Evolutionary conservation across 2,797 vertebrate genomes (phyloP).

Genomic region (Liasis olivaceus): DNA sequence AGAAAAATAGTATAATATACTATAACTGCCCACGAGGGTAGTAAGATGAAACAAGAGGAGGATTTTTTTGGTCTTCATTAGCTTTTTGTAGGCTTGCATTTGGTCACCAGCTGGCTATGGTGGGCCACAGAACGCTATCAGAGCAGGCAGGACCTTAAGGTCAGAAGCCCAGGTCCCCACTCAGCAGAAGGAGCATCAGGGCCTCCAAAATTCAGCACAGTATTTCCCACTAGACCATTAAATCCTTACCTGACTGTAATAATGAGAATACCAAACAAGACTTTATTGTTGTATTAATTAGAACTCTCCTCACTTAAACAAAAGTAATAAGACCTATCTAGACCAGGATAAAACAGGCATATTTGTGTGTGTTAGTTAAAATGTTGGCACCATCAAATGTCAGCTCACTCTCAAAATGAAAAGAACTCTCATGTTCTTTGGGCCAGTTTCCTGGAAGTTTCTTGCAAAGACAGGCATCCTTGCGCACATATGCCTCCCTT

Average conservation of each 20-base stretch:
- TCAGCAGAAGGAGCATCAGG: neutral
- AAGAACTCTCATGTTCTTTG: slow-evolving; percentile 57
- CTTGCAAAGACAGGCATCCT: slow-evolving; percentile 50
- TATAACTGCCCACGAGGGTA: neutral
- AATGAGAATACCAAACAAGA: neutral
- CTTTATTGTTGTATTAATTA: neutral
- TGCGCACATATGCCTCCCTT: slow-evolving; percentile 47
- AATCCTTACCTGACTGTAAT: neutral
- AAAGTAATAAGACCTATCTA: neutral
- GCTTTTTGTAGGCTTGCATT: neutral
- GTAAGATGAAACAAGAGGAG: neutral
- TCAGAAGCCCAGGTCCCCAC: neutral
- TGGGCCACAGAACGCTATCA: neutral
- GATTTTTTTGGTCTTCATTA: neutral
- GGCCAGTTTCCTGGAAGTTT: slow-evolving; percentile 62
- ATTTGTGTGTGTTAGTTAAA: slow-evolving; percentile 1
- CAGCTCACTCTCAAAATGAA: slow-evolving; percentile 69
- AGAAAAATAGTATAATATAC: neutral
- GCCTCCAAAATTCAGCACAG: too few relatives aligned
- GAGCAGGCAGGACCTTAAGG: neutral
- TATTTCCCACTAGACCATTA: neutral
- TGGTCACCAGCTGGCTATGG: neutral
- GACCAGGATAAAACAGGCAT: neutral
- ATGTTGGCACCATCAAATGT: slow-evolving; percentile 59
- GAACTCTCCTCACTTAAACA: neutral